Percentiles rank a stretch among this genome's conserved stretches.
These are phyloP conservation scores for Odontocerum albicorne DNA, from an alignment of 2,888 invertebrate species.

Conservation along the genomic window DNA sequence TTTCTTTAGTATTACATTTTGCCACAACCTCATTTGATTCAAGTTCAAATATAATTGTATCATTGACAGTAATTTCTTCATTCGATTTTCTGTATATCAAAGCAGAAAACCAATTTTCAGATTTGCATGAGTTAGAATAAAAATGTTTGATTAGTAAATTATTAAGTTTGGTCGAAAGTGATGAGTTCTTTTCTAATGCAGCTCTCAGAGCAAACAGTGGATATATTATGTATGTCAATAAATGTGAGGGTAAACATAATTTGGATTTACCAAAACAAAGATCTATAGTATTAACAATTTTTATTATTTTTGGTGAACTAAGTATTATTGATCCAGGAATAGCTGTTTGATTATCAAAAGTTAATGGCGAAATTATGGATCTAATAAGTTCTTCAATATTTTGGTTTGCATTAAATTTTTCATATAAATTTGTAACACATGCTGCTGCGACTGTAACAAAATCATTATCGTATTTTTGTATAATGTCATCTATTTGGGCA, in stretches of 20 bases:
- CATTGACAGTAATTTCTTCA: slow-evolving; percentile 34
- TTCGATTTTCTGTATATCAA: slow-evolving; percentile 36
- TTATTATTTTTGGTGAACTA: slow-evolving; percentile 48
- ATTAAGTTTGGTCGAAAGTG: slow-evolving; percentile 45
- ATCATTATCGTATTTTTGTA: slow-evolving; percentile 47
- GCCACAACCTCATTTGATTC: not conserved
- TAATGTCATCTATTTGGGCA: slow-evolving; percentile 54
- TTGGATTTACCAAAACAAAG: slow-evolving; percentile 44
- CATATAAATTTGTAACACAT: slow-evolving; percentile 58
- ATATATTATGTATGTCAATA: slow-evolving; percentile 48
- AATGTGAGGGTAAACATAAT: slow-evolving; percentile 44
- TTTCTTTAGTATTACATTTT: not conserved
- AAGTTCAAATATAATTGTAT: slow-evolving; percentile 42
- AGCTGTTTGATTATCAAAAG: slow-evolving; percentile 2
- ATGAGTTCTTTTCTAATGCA: slow-evolving; percentile 45
- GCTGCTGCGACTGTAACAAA: slow-evolving; percentile 55
- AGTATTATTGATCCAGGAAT: slow-evolving; percentile 48
- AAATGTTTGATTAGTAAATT: slow-evolving; percentile 45
- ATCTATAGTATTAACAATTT: slow-evolving; percentile 47
- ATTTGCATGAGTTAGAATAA: slow-evolving; percentile 34
- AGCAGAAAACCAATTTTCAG: slow-evolving; percentile 37
- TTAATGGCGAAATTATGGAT: slow-evolving; percentile 41
- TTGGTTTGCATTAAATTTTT: slow-evolving; percentile 49
- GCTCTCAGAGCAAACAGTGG: slow-evolving; percentile 50
- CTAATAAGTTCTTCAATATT: slow-evolving; percentile 47